A percentile compares a stretch with the other conserved stretches of the same genome.
phyloP scores from a whole-genome alignment of 2,888 invertebrate genomes.

The Diadegma fenestrale region DNA sequence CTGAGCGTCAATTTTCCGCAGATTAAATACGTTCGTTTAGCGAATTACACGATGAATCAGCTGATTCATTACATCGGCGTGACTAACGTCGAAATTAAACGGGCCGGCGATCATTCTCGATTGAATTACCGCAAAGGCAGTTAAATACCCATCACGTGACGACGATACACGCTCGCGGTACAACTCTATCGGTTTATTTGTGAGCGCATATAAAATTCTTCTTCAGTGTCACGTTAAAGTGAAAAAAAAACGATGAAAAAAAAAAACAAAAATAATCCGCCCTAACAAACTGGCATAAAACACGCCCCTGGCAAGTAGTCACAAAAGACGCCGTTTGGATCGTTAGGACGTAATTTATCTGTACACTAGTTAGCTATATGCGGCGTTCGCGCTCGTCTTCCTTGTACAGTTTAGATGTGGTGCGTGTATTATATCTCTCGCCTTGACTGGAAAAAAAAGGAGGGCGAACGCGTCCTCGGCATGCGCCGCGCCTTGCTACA shows the following conservation, averaged over 20 bases:
- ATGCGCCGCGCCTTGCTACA: slow-evolving; percentile 58
- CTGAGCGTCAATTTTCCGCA: not conserved
- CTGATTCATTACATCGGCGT: slow-evolving; percentile 15
- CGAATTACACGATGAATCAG: slow-evolving; percentile 25
- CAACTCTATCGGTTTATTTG: slow-evolving; percentile 67
- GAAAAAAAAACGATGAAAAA: slow-evolving; percentile 20
- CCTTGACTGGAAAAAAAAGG: slow-evolving; percentile 35
- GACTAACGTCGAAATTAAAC: slow-evolving; percentile 40
- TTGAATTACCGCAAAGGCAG: slow-evolving; percentile 38
- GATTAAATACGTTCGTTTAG: slow-evolving; percentile 10
- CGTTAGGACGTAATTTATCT: slow-evolving; percentile 74
- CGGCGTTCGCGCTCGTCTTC: slow-evolving; percentile 37
- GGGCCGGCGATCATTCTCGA: slow-evolving; percentile 29
- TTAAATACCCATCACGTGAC: slow-evolving; percentile 12
- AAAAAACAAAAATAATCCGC: slow-evolving; percentile 69
- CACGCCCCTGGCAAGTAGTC: slow-evolving; percentile 68
- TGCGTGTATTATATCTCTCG: slow-evolving; percentile 18
- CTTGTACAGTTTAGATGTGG: slow-evolving; percentile 18
- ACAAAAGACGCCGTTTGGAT: slow-evolving; percentile 69
- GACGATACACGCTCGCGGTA: slow-evolving; percentile 25
- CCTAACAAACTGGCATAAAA: slow-evolving; percentile 71
- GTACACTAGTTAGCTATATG: slow-evolving; percentile 71
- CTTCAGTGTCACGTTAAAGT: slow-evolving; percentile 61
- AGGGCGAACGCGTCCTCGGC: slow-evolving; percentile 29
- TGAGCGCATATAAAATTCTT: slow-evolving; percentile 59